Percentiles rank a stretch among this genome's conserved stretches.
Conservation (phyloP, 2,797 vertebrate genomes). For the Brachymystax lenok region DNA sequence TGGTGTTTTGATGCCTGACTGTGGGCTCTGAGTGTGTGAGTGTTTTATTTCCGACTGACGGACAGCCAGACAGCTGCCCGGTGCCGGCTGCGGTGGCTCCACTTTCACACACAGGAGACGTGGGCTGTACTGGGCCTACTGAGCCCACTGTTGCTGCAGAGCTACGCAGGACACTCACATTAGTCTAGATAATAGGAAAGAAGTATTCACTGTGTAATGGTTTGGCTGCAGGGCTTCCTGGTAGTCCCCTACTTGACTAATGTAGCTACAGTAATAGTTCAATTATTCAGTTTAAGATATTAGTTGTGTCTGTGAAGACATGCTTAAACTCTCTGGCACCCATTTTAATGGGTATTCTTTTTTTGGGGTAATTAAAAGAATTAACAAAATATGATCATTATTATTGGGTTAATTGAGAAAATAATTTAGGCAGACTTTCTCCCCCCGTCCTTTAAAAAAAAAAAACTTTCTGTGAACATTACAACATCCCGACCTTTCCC, state of each 20-base stretch:
- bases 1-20: not conserved
- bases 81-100: not conserved
- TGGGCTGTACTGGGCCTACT: not conserved
- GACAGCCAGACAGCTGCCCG: not conserved
- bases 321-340: not conserved
- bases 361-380: not conserved
- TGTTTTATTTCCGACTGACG: not conserved
- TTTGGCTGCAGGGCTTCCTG: not conserved
- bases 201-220: not conserved
- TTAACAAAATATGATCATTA: not conserved
- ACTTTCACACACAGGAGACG: not conserved
- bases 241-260: not conserved
- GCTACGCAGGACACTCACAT: not conserved
- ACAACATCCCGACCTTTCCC: constrained; percentile 42
- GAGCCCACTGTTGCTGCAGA: not conserved
- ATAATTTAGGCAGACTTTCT: not conserved
- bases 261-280: not conserved
- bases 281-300: not conserved
- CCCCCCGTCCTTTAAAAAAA: not conserved
- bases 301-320: not conserved
- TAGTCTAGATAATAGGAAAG: not conserved
- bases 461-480: constrained; percentile 28
- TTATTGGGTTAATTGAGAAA: constrained; percentile 22
- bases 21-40: not conserved
- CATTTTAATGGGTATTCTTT: not conserved